Evolutionary conservation across 2,113 vertebrate species (phyloP).

Genomic region (Willisornis vidua): DNA sequence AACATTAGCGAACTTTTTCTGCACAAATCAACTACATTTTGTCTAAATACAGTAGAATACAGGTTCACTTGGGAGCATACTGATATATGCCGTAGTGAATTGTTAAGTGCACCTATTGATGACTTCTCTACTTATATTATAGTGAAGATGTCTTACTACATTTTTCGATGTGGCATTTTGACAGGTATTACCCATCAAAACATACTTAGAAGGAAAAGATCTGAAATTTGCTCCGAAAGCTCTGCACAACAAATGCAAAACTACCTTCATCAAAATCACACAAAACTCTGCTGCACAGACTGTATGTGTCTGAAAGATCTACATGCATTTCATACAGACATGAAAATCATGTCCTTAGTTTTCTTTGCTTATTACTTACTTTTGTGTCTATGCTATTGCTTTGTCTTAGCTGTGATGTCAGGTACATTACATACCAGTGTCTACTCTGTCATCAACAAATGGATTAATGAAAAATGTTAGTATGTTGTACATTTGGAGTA

Average conservation of each 20-base stretch:
- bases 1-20: background rate
- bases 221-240: slow-evolving; percentile 13
- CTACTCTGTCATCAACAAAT: background rate
- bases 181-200: slow-evolving; percentile 29
- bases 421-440: background rate
- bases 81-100: background rate
- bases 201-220: slow-evolving; percentile 1
- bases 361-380: background rate
- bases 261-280: background rate
- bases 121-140: slow-evolving; percentile 2
- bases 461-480: background rate
- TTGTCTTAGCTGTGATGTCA: background rate
- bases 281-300: background rate
- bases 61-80: background rate
- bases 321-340: background rate
- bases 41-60: background rate
- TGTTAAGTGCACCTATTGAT: slow-evolving; percentile 40
- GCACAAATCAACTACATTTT: background rate
- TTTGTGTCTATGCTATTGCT: background rate
- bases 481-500: background rate
- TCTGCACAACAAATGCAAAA: background rate
- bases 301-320: background rate
- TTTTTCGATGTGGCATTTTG: slow-evolving; percentile 9
- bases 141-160: slow-evolving; percentile 32
- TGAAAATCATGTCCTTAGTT: background rate